Evolutionary conservation across 2,113 vertebrate species (phyloP).

Genomic region (Tetrax tetrax): DNA sequence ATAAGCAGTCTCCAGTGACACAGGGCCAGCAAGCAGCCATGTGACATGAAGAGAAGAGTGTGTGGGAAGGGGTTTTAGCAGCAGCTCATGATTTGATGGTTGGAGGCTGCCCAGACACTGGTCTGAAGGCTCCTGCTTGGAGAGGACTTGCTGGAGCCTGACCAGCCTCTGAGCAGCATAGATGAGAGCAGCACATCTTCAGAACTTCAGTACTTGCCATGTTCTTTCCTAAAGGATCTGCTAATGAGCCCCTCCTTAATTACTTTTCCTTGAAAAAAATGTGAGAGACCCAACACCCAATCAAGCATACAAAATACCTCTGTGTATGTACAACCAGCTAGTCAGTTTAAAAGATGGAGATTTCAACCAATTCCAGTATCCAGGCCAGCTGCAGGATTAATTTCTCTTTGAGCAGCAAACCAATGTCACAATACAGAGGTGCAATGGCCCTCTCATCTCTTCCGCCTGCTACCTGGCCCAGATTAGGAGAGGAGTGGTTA

Average conservation of each 20-base stretch:
- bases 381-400: not conserved
- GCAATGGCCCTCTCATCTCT: not conserved
- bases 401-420: not conserved
- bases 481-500: not conserved
- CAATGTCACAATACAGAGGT: not conserved
- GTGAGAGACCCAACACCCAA: not conserved
- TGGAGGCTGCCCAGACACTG: not conserved
- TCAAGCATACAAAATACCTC: not conserved
- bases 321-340: not conserved
- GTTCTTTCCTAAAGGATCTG: not conserved
- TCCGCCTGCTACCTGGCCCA: not conserved
- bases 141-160: not conserved
- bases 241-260: not conserved
- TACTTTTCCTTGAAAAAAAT: not conserved
- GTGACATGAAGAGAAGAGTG: not conserved
- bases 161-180: not conserved
- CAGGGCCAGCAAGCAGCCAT: not conserved
- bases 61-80: not conserved
- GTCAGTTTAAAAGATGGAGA: not conserved
- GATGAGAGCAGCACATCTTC: not conserved
- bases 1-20: not conserved
- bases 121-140: not conserved
- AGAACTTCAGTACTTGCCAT: not conserved
- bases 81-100: not conserved
- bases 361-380: not conserved